Evolutionary conservation across 2,888 invertebrate species (phyloP).

Genomic region (Drosophila phalerata): DNA sequence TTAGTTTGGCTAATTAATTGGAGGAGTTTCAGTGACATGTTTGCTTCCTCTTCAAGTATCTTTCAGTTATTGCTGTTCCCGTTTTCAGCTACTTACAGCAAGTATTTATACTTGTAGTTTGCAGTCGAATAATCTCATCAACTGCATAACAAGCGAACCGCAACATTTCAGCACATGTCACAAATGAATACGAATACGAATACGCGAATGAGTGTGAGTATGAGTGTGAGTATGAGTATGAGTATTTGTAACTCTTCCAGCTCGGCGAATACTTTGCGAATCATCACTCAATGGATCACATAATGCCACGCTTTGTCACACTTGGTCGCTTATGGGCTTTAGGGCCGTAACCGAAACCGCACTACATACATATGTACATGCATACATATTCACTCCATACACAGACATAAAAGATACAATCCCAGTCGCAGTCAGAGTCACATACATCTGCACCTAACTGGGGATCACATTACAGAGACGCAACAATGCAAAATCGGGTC

Average conservation of each 20-base stretch:
- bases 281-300: slow-evolving; percentile 54
- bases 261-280: slow-evolving; percentile 42
- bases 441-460: neutral
- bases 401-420: slow-evolving; percentile 17
- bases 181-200: slow-evolving; percentile 5
- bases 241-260: slow-evolving; percentile 13
- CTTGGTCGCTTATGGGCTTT: slow-evolving; percentile 67
- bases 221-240: neutral
- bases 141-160: slow-evolving; percentile 18
- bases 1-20: slow-evolving; percentile 13
- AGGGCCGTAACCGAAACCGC: slow-evolving; percentile 35
- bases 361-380: neutral
- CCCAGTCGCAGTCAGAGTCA: slow-evolving; percentile 18
- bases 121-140: slow-evolving; percentile 23
- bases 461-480: slow-evolving; percentile 57
- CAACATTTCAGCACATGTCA: slow-evolving; percentile 27
- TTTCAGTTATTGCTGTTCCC: slow-evolving; percentile 3
- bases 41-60: neutral
- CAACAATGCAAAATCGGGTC: slow-evolving; percentile 74
- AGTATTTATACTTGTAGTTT: neutral
- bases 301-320: slow-evolving; percentile 78
- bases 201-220: too few species aligned
- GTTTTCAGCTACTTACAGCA: slow-evolving; percentile 2
- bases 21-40: neutral
- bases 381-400: slow-evolving; percentile 5